Evolutionary conservation across 2,888 invertebrate species (phyloP).

Genomic region (Smittia aterrima): DNA sequence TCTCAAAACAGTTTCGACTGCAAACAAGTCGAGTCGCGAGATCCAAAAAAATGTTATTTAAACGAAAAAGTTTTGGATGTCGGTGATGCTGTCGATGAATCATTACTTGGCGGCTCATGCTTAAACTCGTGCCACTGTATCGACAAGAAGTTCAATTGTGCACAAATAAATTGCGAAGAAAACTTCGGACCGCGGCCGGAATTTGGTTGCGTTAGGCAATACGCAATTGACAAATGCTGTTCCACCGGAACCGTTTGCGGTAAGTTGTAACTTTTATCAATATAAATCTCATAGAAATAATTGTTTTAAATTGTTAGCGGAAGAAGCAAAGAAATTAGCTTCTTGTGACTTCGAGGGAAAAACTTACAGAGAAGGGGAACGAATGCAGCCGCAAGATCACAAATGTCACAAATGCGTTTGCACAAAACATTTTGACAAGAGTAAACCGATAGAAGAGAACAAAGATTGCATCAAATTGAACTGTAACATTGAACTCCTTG

Average conservation of each 20-base stretch:
- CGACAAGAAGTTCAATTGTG: neutral
- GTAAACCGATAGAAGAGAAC: conserved; percentile 40
- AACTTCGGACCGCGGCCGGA: neutral
- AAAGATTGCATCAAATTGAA: conserved; percentile 44
- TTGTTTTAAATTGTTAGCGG: neutral
- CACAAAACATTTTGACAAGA: conserved; percentile 35
- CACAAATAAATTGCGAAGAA: neutral
- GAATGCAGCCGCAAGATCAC: conserved; percentile 42
- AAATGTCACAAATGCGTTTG: conserved; percentile 42
- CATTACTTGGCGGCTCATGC: neutral
- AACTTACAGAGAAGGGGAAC: conserved; percentile 44
- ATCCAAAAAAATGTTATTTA: conserved; percentile 9
- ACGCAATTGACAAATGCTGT: conserved; percentile 20
- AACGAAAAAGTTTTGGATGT: neutral
- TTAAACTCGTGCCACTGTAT: neutral
- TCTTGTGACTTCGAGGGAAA: conserved; percentile 44
- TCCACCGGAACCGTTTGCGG: conserved; percentile 27
- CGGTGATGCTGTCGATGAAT: neutral
- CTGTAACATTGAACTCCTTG: conserved; percentile 44
- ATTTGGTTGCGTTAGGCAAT: conserved; percentile 9
- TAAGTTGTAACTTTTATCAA: neutral
- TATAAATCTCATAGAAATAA: too few species aligned
- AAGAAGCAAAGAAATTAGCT: conserved; percentile 21
- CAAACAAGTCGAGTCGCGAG: neutral
- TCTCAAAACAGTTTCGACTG: conserved; percentile 21